phyloP scores from a whole-genome alignment of 2,888 invertebrate species.

The Drosophila kuntzei region DNA sequence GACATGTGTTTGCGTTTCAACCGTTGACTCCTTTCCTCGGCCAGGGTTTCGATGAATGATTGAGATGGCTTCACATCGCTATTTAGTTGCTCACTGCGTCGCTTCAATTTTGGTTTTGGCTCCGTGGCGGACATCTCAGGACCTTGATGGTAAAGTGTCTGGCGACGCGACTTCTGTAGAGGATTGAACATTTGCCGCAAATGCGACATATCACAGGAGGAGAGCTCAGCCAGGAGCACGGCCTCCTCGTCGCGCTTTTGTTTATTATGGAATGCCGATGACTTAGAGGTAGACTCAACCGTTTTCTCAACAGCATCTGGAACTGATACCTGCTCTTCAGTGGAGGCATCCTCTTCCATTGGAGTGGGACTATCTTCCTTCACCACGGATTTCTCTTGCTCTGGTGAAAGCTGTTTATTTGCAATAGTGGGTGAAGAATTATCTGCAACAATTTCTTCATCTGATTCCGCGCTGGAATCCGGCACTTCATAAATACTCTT shows the following conservation, averaged over 20 bases:
- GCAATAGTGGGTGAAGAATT: neutral
- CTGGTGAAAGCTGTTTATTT: neutral
- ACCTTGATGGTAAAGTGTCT: conserved; percentile 63
- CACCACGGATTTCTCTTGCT: neutral
- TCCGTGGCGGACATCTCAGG: conserved; percentile 35
- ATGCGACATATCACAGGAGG: conserved; percentile 59
- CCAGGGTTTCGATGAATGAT: conserved; percentile 79
- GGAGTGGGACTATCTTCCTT: neutral
- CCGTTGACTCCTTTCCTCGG: conserved; percentile 32
- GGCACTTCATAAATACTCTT: conserved; percentile 31
- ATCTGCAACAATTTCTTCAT: neutral
- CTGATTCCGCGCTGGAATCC: conserved; percentile 31
- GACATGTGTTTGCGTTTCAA: conserved; percentile 75
- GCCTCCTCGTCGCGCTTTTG: conserved; percentile 37
- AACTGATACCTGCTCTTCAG: neutral
- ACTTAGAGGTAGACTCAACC: neutral
- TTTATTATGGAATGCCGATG: conserved; percentile 24
- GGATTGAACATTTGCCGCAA: conserved; percentile 71
- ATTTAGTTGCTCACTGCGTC: conserved; percentile 55
- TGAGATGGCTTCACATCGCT: conserved; percentile 73
- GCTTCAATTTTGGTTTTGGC: conserved; percentile 42
- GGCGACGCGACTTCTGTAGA: conserved; percentile 72
- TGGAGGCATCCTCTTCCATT: neutral
- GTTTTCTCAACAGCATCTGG: neutral
- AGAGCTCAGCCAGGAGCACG: conserved; percentile 58